Evolutionary conservation across 2,113 vertebrate genomes (phyloP), one percentile per base, ranked within the genome.

Genomic region (Lonchura striata): DNA sequence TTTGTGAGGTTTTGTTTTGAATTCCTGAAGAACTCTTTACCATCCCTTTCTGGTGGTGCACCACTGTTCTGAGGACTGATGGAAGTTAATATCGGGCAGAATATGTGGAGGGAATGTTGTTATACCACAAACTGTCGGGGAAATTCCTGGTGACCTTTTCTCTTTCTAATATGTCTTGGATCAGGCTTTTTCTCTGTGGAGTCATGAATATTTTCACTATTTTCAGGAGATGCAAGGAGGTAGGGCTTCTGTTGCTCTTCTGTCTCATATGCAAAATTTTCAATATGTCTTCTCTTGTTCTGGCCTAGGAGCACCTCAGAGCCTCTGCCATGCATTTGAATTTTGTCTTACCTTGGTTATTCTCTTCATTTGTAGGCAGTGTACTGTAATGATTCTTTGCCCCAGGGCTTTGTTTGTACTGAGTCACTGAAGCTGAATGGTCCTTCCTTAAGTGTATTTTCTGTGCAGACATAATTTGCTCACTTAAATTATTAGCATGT

Each of bases 381-480:
- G 23, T n/a, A 50, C 57, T 74, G 46, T 64, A 88, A 94, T 92
- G 90, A 77, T 86, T 80, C 71, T 88, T 92, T 94, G 75, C 82
- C 84, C 78, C 63, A 59, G 79, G 87, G 84, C 6, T 70, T 85
- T 70, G 75, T 91, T 95, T 93, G 71, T 95, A 87, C 60, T 50
- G 79, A 95, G 63, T 82, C 85, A 80, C 63, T 92, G 92, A 90
- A 92, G 94, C 78, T 93, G 94, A 94, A 90, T 90, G 82, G 82
- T 90, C 74, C 78, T 93, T 94, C 91, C 71, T 85, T 88, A 80
- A 70, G 82, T 7, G 5, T 86, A 69, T 95, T 95, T 95, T 94
- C 82, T 95, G 92, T 59, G 78, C 84, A 92, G 93, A 77, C 63
- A 69, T 84, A 80, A 95, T 95, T 96, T 95, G 30, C 59, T 93